Evolutionary conservation across 2,113 vertebrate species (phyloP).

Genomic region (human): DNA sequence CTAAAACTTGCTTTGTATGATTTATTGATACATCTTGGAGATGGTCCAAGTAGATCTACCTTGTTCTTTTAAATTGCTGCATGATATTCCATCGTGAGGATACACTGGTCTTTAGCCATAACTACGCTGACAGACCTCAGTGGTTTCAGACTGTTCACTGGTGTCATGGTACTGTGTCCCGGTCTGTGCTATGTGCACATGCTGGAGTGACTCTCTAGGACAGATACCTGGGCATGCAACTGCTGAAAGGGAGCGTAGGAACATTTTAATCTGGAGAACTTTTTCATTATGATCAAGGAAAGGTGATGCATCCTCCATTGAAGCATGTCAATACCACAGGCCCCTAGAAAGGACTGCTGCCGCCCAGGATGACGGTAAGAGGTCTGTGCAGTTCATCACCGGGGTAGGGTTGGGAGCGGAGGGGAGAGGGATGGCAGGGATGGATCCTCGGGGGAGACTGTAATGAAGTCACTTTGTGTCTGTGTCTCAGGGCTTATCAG

Average conservation of each 20-base stretch:
- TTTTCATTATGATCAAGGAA: accelerated
- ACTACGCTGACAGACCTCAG: too few relatives aligned
- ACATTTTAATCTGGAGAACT: neutral
- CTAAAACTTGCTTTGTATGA: neutral
- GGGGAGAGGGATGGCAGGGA: accelerated
- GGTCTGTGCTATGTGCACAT: accelerated
- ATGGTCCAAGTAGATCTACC: neutral
- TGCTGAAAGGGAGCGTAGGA: neutral
- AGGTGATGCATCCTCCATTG: accelerated
- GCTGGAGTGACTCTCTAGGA: neutral
- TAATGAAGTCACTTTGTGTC: neutral
- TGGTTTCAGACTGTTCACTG: accelerated
- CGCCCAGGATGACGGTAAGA: accelerated
- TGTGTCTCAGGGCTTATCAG: neutral
- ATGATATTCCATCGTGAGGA: accelerated
- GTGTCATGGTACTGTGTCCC: accelerated
- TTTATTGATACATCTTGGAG: neutral
- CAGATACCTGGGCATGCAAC: accelerated
- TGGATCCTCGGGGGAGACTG: accelerated
- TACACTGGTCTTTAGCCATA: accelerated
- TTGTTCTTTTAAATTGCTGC: neutral
- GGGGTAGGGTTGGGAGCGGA: neutral
- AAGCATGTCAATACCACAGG: neutral
- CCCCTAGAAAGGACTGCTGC: neutral
- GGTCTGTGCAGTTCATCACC: accelerated